Evolutionary conservation across 2,888 invertebrate species (phyloP), one percentile per base, ranked within the genome.

Genomic region (Molorchus minor): DNA sequence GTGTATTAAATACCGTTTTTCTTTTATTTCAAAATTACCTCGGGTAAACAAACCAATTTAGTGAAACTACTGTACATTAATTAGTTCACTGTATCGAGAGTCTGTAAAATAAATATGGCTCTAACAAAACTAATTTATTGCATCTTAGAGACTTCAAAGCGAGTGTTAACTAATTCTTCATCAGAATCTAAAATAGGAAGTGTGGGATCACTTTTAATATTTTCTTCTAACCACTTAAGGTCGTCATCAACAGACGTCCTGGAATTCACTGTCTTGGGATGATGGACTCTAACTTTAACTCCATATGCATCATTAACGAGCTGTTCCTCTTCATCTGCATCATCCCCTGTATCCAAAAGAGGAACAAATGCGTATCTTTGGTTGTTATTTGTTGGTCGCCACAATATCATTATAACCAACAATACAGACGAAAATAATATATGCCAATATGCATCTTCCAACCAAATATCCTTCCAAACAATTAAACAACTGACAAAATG

Each of bases 381-480:
- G 82, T 96, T 97, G 81, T 97, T 97, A 78, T 93, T 94, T 13
- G 95, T 94, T 3, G 97, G 97, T 67, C 97, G 85, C 96, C 96
- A 97, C 62, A 97, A 85, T 63, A 97, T 87, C 93, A 97, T 96
- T 70, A 98, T 97, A 25, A 93, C 93, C 30, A 93, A 82, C 17
- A 98, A 84, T 55, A 98, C 87, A 66, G 91, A 85, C 12, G 93
- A 94, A 81, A 98, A 97, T 56, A 96, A 83, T 29, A 96, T 86
- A 81, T 96, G 96, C 97, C 97, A 97, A 80, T 93, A 97, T 2
- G 94, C 96, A 67, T 94, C 93, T 78, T 97, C 96, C 73, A 97
- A 82, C 97, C 97, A 98, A 67, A 94, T 85, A 74, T 93, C 90
- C 75, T 90, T 91, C 96, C 96, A 97, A 65, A 93, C 91, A 64